These are phyloP conservation scores for Zaprionus capensis DNA, from an alignment of 1,140 invertebrate genomes.

Conservation along the genomic window DNA sequence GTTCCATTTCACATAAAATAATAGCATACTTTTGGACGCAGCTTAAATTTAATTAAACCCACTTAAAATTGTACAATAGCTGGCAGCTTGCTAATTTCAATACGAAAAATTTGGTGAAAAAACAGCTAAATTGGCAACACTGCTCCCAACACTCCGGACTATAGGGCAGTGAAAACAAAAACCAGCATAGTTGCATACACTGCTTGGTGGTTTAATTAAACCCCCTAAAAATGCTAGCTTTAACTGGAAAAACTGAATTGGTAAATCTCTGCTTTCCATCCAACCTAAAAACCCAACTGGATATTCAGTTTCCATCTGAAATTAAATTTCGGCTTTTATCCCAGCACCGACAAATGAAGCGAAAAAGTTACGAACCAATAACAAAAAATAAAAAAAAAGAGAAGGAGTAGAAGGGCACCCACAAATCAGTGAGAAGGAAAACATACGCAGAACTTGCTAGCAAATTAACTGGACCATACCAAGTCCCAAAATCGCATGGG, in stretches of 20 bases:
- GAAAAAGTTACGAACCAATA: slow-evolving; percentile 46
- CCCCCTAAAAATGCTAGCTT: too few relatives aligned
- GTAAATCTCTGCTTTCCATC: too few relatives aligned
- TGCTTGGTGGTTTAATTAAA: too few relatives aligned
- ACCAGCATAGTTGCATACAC: too few relatives aligned
- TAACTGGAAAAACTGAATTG: too few relatives aligned
- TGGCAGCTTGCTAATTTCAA: too few relatives aligned
- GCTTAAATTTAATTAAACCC: not conserved
- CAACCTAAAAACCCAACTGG: not conserved
- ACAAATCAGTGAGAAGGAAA: slow-evolving; percentile 59
- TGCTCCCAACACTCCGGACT: too few relatives aligned
- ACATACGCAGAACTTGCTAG: slow-evolving; percentile 21
- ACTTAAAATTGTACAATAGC: too few relatives aligned
- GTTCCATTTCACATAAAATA: not conserved
- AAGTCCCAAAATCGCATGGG: slow-evolving; percentile 42
- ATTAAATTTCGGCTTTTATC: slow-evolving; percentile 18
- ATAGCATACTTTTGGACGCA: not conserved
- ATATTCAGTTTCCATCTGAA: slow-evolving; percentile 19
- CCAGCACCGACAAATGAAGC: slow-evolving; percentile 51
- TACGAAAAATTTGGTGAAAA: too few relatives aligned
- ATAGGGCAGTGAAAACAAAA: too few relatives aligned
- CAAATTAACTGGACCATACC: slow-evolving; percentile 57
- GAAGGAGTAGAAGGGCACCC: slow-evolving; percentile 12
- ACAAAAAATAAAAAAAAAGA: slow-evolving; percentile 1
- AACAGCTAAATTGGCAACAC: too few relatives aligned